Percentiles rank a stretch among this genome's conserved stretches.
These are phyloP conservation scores for Epiblema foenella DNA, from an alignment of 2,888 invertebrate genomes.

Conservation along the genomic window DNA sequence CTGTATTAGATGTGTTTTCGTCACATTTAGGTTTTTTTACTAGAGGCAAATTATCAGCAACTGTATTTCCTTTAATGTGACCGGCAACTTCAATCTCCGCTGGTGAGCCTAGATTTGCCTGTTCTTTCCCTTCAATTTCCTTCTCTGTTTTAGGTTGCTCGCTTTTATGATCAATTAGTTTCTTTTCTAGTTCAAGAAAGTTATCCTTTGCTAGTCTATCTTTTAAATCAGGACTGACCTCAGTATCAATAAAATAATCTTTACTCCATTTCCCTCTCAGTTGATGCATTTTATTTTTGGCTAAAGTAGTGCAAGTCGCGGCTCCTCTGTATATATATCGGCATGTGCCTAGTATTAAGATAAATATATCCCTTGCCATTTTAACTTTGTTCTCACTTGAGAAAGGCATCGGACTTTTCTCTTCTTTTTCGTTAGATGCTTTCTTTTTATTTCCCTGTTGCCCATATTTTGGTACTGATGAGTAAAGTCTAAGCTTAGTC, in stretches of 20 bases:
- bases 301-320: not conserved
- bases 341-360: constrained; percentile 13
- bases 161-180: not conserved
- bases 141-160: not conserved
- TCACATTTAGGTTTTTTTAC: not conserved
- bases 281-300: not conserved
- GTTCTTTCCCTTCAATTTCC: not conserved
- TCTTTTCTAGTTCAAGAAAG: not conserved
- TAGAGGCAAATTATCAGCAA: no score
- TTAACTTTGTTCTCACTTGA: not conserved
- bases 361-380: constrained; percentile 7
- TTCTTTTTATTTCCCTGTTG: not conserved
- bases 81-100: not conserved
- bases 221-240: not conserved
- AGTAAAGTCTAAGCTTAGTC: not conserved
- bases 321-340: not conserved
- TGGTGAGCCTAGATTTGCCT: not conserved
- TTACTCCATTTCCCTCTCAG: not conserved
- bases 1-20: not conserved
- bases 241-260: not conserved
- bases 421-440: not conserved
- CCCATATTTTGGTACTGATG: not conserved
- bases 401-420: constrained; percentile 3
- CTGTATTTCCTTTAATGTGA: no score
- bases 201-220: not conserved